A percentile compares a stretch with the other conserved stretches of the same genome.
Evolutionary conservation across 2,113 vertebrate genomes (phyloP).

Genomic region (Struthio camelus): DNA sequence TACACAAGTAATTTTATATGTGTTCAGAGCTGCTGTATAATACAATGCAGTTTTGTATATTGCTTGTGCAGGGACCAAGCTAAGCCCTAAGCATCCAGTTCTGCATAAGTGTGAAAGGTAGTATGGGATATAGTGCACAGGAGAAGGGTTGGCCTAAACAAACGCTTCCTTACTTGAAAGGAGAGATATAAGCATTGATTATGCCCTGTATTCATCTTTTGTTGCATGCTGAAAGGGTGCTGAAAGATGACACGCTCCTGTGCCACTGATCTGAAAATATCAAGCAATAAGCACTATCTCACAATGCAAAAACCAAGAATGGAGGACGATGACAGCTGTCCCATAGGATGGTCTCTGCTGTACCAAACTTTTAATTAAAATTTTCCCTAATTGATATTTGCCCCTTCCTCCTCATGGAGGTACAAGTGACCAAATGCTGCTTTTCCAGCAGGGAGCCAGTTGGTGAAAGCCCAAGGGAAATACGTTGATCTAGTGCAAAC

Average conservation of each 20-base stretch:
- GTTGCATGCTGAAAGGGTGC: not conserved
- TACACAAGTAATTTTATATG: not conserved
- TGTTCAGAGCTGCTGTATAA: not conserved
- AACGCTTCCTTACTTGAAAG: not conserved
- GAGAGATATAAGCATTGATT: not conserved
- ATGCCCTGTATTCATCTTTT: not conserved
- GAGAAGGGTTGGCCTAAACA: not conserved
- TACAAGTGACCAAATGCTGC: not conserved
- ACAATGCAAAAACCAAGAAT: not conserved
- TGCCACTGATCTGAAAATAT: not conserved
- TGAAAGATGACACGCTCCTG: not conserved
- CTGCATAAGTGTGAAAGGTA: not conserved
- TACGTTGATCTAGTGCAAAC: not conserved
- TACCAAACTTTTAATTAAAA: not conserved
- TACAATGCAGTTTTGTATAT: not conserved
- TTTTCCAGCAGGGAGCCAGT: not conserved
- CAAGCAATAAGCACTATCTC: not conserved
- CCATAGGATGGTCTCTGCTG: not conserved
- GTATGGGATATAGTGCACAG: not conserved
- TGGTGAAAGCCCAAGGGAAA: not conserved
- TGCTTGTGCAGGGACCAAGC: not conserved
- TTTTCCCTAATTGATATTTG: not conserved
- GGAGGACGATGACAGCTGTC: not conserved
- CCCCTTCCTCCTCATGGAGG: not conserved
- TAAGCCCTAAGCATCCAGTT: not conserved